A percentile compares a stretch with the other conserved stretches of the same genome.
Conservation (phyloP, 2,113 vertebrate genomes). For the Tetraodon nigroviridis region DNA sequence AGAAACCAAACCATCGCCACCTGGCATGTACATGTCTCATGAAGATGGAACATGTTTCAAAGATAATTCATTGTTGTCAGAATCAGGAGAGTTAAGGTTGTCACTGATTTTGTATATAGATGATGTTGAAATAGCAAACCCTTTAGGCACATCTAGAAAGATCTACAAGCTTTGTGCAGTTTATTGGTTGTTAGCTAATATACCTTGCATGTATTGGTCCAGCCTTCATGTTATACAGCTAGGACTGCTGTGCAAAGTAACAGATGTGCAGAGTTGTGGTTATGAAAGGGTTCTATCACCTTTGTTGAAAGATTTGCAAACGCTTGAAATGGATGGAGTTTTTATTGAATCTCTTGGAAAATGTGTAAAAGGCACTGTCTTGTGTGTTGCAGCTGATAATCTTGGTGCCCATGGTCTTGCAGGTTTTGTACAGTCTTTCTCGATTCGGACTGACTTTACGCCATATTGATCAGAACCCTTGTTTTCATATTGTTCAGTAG, state of each 20-base stretch:
- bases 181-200: too few relatives aligned
- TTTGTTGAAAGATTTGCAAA: slow-evolving; percentile 29
- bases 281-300: slow-evolving; percentile 25
- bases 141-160: too few relatives aligned
- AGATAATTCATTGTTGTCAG: too few relatives aligned
- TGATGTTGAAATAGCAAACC: too few relatives aligned
- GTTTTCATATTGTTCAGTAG: too few relatives aligned
- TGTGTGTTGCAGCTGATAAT: slow-evolving; percentile 40
- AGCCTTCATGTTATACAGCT: slow-evolving; percentile 31
- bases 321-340: slow-evolving; percentile 27
- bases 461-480: too few relatives aligned
- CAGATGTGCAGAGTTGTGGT: slow-evolving; percentile 19
- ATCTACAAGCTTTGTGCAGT: too few relatives aligned
- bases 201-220: slow-evolving; percentile 1
- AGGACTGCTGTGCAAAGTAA: slow-evolving; percentile 29
- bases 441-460: too few relatives aligned
- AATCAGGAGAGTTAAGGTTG: too few relatives aligned
- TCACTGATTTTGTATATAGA: too few relatives aligned
- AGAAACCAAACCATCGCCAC: slow-evolving; percentile 16
- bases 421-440: slow-evolving; percentile 31
- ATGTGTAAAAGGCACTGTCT: not conserved
- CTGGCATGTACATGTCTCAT: slow-evolving; percentile 1
- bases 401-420: slow-evolving; percentile 29
- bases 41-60: too few relatives aligned
- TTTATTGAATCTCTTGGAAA: slow-evolving; percentile 18